These are phyloP conservation scores for Whitmania pigra DNA, from an alignment of 1,140 invertebrate genomes.

Conservation along the genomic window DNA sequence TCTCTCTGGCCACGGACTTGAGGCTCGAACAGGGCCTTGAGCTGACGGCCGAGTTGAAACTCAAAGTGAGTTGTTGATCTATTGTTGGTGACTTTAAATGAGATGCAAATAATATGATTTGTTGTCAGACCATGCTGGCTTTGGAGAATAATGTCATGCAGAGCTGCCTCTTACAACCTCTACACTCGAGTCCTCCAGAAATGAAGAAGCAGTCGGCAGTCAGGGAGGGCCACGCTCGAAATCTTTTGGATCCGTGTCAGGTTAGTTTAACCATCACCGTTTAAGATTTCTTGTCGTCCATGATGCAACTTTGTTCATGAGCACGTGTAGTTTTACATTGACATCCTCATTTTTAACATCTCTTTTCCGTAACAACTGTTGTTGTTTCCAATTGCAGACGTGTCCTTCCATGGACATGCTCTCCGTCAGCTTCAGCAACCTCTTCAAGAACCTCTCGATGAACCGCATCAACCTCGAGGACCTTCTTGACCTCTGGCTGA, in stretches of 20 bases:
- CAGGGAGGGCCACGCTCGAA: too few species aligned
- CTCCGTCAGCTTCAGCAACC: constrained; percentile 55
- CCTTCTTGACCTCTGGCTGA: constrained; percentile 68
- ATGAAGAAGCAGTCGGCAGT: too few species aligned
- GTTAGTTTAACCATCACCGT: too few species aligned
- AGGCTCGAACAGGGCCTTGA: constrained; percentile 63
- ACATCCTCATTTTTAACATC: too few species aligned
- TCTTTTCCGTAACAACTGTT: too few species aligned
- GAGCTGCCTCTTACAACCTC: neutral
- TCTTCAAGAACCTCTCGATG: constrained; percentile 53
- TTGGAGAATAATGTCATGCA: neutral
- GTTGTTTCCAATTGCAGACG: constrained; percentile 26
- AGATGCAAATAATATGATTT: neutral
- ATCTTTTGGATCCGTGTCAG: too few species aligned
- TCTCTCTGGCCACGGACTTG: constrained; percentile 61
- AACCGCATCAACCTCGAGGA: constrained; percentile 58
- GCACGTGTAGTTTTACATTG: too few species aligned
- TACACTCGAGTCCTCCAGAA: neutral
- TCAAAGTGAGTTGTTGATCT: constrained; percentile 45
- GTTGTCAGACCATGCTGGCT: neutral
- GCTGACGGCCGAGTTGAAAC: constrained; percentile 55
- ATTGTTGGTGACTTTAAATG: too few species aligned
- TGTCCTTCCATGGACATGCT: constrained; percentile 49
- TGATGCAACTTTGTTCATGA: too few species aligned
- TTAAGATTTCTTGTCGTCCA: too few species aligned